phyloP scores from a whole-genome alignment of 2,797 vertebrate genomes.

The Cuniculus paca region DNA sequence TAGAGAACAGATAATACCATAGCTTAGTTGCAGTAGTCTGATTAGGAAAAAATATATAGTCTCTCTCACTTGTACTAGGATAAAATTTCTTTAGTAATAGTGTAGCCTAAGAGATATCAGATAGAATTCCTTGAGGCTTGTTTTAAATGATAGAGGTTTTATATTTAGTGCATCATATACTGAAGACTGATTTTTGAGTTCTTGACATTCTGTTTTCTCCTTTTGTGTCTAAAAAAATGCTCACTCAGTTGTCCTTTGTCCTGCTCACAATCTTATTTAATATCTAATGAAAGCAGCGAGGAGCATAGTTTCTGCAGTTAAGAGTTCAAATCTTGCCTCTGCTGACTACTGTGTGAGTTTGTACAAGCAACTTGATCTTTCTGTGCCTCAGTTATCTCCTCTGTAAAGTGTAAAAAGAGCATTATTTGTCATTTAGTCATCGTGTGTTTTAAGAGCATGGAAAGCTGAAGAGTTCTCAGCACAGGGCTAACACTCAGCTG shows the following conservation, averaged over 20 bases:
- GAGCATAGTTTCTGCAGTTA: background rate
- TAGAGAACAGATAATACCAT: background rate
- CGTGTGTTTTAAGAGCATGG: background rate
- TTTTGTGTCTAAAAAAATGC: background rate
- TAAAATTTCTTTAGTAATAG: slow-evolving; percentile 20
- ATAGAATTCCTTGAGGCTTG: background rate
- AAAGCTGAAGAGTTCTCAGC: background rate
- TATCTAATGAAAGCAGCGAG: background rate
- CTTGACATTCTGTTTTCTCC: background rate
- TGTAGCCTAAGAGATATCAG: slow-evolving; percentile 29
- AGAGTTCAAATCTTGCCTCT: slow-evolving; percentile 11
- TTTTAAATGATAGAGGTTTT: slow-evolving; percentile 54
- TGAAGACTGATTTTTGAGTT: slow-evolving; percentile 17
- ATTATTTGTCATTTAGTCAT: background rate
- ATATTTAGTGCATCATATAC: background rate
- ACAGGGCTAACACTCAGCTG: background rate
- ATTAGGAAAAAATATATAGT: background rate
- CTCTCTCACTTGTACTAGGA: background rate
- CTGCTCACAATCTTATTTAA: background rate
- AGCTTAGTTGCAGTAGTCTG: background rate
- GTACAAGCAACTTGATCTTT: background rate
- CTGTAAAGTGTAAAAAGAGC: background rate
- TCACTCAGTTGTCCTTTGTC: background rate
- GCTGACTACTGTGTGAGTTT: background rate
- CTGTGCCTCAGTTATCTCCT: background rate